Conservation (phyloP, 2,888 invertebrate species). For the Agriopis leucophaearia region DNA sequence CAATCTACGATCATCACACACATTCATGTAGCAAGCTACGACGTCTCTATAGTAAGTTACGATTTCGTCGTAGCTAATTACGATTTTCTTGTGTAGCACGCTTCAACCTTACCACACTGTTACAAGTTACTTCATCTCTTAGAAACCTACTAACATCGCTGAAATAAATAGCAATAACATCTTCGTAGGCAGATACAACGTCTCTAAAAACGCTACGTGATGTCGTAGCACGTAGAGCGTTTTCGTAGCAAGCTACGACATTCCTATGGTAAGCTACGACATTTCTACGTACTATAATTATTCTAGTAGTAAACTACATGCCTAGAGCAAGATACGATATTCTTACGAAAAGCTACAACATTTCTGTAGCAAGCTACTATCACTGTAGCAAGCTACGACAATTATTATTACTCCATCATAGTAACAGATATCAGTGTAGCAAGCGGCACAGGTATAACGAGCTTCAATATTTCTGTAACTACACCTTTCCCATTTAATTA, state of each 20-base stretch:
- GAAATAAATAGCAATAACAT: not conserved
- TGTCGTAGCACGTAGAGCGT: too few species aligned
- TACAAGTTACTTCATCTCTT: too few species aligned
- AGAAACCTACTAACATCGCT: too few species aligned
- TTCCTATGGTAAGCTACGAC: not conserved
- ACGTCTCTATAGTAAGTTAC: not conserved
- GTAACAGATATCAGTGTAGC: not conserved
- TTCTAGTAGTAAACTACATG: not conserved
- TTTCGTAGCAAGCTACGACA: not conserved
- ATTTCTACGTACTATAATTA: not conserved
- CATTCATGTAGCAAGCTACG: not conserved
- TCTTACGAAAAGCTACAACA: not conserved
- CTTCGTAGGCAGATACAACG: not conserved
- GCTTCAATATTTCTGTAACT: not conserved
- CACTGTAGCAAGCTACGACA: not conserved
- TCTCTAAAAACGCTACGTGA: not conserved
- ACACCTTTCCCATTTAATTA: not conserved
- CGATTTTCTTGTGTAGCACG: not conserved
- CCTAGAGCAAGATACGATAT: not conserved
- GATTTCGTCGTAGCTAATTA: not conserved
- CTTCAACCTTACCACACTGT: not conserved
- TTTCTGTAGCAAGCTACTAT: too few species aligned
- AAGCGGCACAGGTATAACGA: not conserved
- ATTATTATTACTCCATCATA: too few species aligned
- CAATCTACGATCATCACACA: too few species aligned